Evolutionary conservation across 2,797 vertebrate genomes (phyloP).

Genomic region (Leucoraja ocellata): DNA sequence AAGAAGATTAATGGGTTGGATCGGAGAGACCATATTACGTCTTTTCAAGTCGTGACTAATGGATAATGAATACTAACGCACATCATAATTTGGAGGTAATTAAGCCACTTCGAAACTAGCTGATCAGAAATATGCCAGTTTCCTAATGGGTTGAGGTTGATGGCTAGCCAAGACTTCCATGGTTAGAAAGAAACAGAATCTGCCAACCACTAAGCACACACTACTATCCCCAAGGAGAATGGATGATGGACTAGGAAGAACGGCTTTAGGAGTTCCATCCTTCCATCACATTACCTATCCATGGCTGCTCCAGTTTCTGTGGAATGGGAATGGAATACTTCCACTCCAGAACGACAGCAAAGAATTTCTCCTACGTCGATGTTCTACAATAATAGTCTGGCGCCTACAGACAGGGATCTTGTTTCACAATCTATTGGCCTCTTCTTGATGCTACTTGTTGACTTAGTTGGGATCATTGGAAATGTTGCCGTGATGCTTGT

Average conservation of each 20-base stretch:
- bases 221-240: slow-evolving; percentile 61
- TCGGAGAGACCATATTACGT: background rate
- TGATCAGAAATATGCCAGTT: background rate
- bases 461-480: slow-evolving; percentile 78
- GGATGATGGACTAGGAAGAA: slow-evolving; percentile 79
- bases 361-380: slow-evolving; percentile 47
- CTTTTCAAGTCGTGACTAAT: background rate
- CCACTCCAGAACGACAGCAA: slow-evolving; percentile 50
- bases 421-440: slow-evolving; percentile 70
- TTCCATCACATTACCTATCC: slow-evolving; percentile 55
- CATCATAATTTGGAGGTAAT: background rate
- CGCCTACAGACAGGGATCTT: slow-evolving; percentile 50
- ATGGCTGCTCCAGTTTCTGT: slow-evolving; percentile 76
- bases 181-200: background rate
- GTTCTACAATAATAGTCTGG: slow-evolving; percentile 42
- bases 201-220: background rate
- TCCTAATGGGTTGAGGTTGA: background rate
- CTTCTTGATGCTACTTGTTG: slow-evolving; percentile 83
- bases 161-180: background rate
- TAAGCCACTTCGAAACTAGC: background rate
- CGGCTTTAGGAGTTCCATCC: slow-evolving; percentile 60
- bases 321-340: slow-evolving; percentile 70
- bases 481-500: slow-evolving; percentile 86
- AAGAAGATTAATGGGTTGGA: background rate
- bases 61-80: background rate